These are phyloP conservation scores for Magallana ariakensis DNA, from an alignment of 1,140 invertebrate species.

Conservation along the genomic window DNA sequence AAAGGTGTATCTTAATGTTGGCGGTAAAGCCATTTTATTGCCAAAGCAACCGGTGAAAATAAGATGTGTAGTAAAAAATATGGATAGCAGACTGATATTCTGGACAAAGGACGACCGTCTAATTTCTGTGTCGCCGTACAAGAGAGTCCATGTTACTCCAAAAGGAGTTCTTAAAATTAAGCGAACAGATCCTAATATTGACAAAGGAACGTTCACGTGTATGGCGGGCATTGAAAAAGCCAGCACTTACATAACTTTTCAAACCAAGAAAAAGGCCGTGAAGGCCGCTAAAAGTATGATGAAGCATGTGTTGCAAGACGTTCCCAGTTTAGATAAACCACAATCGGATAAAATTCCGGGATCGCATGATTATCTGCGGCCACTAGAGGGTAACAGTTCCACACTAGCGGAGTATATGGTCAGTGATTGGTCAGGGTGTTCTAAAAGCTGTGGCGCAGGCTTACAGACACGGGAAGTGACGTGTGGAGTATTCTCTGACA, in stretches of 20 bases:
- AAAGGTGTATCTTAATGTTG: conserved; percentile 60
- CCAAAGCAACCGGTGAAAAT: conserved; percentile 63
- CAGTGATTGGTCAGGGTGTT: conserved; percentile 53
- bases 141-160: conserved; percentile 48
- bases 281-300: conserved; percentile 51
- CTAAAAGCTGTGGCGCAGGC: conserved; percentile 50
- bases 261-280: conserved; percentile 45
- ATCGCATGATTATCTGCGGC: conserved; percentile 23
- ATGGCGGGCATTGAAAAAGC: conserved; percentile 55
- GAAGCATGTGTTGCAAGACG: conserved; percentile 29
- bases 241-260: conserved; percentile 50
- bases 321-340: conserved; percentile 48
- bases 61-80: conserved; percentile 65
- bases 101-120: conserved; percentile 61
- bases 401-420: conserved; percentile 37
- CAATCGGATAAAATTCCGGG: conserved; percentile 52
- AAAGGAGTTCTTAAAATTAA: conserved; percentile 59
- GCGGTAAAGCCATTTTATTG: conserved; percentile 59
- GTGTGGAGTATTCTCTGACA: conserved; percentile 45
- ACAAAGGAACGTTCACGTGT: conserved; percentile 52
- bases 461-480: conserved; percentile 54
- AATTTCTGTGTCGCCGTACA: conserved; percentile 47
- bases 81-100: conserved; percentile 63
- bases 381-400: conserved; percentile 13
- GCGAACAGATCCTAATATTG: conserved; percentile 49